Percentiles rank a stretch among this genome's conserved stretches.
Evolutionary conservation across 2,113 vertebrate species (phyloP).

Genomic region (Thalassoma bifasciatum): DNA sequence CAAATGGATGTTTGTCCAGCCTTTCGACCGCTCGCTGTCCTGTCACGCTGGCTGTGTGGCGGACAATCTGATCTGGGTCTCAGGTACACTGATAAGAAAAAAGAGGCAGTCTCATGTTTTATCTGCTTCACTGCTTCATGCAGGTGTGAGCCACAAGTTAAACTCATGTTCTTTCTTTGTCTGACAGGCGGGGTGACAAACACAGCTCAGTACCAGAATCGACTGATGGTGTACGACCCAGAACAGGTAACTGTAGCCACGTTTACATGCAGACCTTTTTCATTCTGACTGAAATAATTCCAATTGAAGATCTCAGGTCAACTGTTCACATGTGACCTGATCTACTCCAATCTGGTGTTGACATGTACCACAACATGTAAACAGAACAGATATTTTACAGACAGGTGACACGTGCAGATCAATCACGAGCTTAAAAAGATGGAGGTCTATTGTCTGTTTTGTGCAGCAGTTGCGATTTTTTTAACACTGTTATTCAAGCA

Average conservation of each 20-base stretch:
- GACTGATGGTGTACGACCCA: constrained; percentile 97
- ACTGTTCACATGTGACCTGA: too few species aligned
- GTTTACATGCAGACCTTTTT: too few species aligned
- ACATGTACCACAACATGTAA: too few species aligned
- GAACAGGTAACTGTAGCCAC: constrained; percentile 88
- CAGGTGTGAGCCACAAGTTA: neutral
- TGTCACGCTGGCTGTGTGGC: constrained; percentile 96
- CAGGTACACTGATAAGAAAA: constrained; percentile 84
- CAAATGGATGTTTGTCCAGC: constrained; percentile 96
- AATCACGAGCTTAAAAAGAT: too few species aligned
- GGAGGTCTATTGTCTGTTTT: too few species aligned
- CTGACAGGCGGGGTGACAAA: constrained; percentile 96
- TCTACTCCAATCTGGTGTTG: too few species aligned
- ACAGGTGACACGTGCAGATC: too few species aligned
- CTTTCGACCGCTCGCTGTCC: constrained; percentile 96
- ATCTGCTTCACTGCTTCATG: neutral
- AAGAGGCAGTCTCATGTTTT: neutral
- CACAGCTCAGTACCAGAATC: constrained; percentile 98
- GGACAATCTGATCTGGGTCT: constrained; percentile 96
- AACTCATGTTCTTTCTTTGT: constrained; percentile 32
- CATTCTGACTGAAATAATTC: too few species aligned
- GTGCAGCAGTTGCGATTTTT: too few species aligned
- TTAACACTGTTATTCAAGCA: too few species aligned
- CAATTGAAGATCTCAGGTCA: too few species aligned
- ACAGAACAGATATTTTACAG: too few species aligned